These are phyloP conservation scores for Armadillidium nasatum DNA, from an alignment of 1,140 invertebrate genomes.

Conservation along the genomic window DNA sequence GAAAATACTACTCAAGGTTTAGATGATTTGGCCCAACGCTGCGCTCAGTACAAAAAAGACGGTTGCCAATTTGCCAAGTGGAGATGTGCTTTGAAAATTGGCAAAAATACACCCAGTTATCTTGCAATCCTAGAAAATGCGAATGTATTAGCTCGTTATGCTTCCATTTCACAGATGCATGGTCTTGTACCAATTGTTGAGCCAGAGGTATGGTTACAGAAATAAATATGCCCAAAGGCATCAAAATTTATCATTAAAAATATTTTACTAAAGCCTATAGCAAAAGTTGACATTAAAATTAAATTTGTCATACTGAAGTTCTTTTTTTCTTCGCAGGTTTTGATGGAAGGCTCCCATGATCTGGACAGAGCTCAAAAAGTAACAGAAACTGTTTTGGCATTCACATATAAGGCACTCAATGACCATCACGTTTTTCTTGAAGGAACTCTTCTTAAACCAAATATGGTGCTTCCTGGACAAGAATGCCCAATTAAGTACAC, in stretches of 20 bases:
- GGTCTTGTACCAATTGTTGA: constrained; percentile 96
- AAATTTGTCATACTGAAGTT: not conserved
- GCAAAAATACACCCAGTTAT: constrained; percentile 79
- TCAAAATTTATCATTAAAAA: not conserved
- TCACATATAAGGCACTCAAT: constrained; percentile 91
- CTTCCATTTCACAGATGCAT: constrained; percentile 91
- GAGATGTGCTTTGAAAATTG: constrained; percentile 94
- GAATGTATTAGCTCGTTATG: constrained; percentile 92
- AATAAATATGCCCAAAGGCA: not conserved
- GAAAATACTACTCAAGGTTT: constrained; percentile 96
- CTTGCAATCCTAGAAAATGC: constrained; percentile 89
- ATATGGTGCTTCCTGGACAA: constrained; percentile 94
- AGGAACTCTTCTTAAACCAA: constrained; percentile 95
- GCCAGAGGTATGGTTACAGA: constrained; percentile 61
- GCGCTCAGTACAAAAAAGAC: constrained; percentile 96
- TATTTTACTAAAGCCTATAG: not conserved
- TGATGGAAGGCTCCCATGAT: constrained; percentile 87
- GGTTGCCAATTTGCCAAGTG: constrained; percentile 98
- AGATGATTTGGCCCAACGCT: constrained; percentile 87
- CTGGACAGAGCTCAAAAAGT: constrained; percentile 87
- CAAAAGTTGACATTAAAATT: not conserved
- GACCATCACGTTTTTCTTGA: constrained; percentile 98
- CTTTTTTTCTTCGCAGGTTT: constrained; percentile 50
- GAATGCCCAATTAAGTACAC: constrained; percentile 66
- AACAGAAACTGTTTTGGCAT: constrained; percentile 91